A percentile compares a stretch with the other conserved stretches of the same genome.
phyloP scores from a whole-genome alignment of 2,113 vertebrate genomes.

The Anser brachyrhynchus region DNA sequence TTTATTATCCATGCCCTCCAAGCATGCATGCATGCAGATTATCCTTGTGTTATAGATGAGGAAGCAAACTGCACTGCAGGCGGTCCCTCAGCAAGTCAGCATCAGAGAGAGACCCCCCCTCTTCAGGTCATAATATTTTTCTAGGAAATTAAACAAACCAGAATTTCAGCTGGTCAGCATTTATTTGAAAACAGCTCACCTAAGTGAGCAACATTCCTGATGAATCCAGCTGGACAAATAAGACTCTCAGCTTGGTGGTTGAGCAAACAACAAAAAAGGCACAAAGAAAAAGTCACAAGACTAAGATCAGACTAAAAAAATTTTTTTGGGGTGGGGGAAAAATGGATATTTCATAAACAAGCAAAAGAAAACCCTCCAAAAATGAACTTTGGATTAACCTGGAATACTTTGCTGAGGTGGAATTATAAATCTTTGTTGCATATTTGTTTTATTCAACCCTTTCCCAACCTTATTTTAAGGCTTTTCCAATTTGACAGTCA shows the following conservation, averaged over 20 bases:
- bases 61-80: slow-evolving; percentile 19
- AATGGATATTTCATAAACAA: slow-evolving; percentile 5
- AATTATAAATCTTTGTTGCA: neutral
- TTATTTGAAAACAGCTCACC: slow-evolving; percentile 55
- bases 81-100: neutral
- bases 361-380: slow-evolving; percentile 26
- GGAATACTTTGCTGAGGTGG: neutral
- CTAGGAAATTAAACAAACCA: slow-evolving; percentile 57
- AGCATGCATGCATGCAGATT: neutral
- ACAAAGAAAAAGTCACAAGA: slow-evolving; percentile 40
- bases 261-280: slow-evolving; percentile 34
- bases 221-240: slow-evolving; percentile 65
- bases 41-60: slow-evolving; percentile 1
- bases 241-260: slow-evolving; percentile 20
- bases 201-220: slow-evolving; percentile 24
- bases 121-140: slow-evolving; percentile 32
- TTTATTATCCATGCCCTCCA: slow-evolving; percentile 36
- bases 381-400: slow-evolving; percentile 26
- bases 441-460: neutral
- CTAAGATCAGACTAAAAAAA: neutral
- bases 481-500: neutral
- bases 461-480: neutral
- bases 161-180: slow-evolving; percentile 53
- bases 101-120: neutral
- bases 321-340: neutral